Evolutionary conservation across 2,888 invertebrate species (phyloP), one percentile per base, ranked within the genome.

Genomic region (Trachelus iudaicus): DNA sequence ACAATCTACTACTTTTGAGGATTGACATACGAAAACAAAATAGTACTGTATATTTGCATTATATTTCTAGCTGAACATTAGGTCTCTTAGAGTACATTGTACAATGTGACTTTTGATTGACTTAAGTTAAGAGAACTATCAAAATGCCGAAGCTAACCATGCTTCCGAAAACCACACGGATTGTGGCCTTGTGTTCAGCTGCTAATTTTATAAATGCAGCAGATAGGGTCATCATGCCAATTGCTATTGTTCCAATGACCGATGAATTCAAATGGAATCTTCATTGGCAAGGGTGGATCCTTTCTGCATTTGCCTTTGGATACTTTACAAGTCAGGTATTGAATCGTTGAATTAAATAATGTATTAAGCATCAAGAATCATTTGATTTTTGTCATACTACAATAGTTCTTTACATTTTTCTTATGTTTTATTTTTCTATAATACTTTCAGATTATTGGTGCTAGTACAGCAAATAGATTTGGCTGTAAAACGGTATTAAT

Each of bases 121-220:
- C 37, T 30, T 40, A 23, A 40, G 40, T 40, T 40, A 37, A 31
- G 13, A 75, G 56, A 75, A 40, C 15, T 35, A 31, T 75, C n/a
- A 75, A 87, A 81, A 93, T 93, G 93, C 90, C 91, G 75, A 89
- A 92, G 87, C 90, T 93, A 81, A 88, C 92, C 73, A 92, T 94
- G 92, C 90, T 93, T 80, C 92, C 93, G 76, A 92, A 93, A 80
- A 93, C 93, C 1, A 93, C 94, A 77, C 92, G 93, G 77, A 93
- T 94, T 79, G 94, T 96, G 75, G 94, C 94, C 76, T 90, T 96
- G 83, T 96, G 95, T 89, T 95, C 95, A 34, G 92, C 94, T 75
- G 96, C 96, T 74, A 96, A 96, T 91, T 95, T 96, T 87, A 95
- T 96, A 85, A 96, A 96, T 90, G 94, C 96, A 75, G 96, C 96